Evolutionary conservation across 2,888 invertebrate genomes (phyloP).

Genomic region (Laspeyria flexula): DNA sequence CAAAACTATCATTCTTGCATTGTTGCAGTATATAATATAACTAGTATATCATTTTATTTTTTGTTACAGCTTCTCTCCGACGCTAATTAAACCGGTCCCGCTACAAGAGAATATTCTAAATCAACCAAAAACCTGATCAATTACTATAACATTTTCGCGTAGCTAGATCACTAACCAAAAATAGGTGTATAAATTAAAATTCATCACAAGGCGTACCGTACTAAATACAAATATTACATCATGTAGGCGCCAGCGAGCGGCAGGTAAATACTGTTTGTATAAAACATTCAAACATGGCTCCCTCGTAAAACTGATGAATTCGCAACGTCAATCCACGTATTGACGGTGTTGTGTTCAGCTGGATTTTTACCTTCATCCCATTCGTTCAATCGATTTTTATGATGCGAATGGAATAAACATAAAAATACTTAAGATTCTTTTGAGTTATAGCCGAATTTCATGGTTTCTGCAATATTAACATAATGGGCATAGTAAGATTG

Average conservation of each 20-base stretch:
- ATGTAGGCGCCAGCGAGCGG: conserved; percentile 7
- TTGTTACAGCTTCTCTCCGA: too few species aligned
- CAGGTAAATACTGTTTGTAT: conserved; percentile 16
- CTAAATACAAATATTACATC: conserved; percentile 39
- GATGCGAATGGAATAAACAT: not conserved
- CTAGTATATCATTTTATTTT: too few species aligned
- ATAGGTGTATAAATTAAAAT: conserved; percentile 32
- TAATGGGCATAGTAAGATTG: too few species aligned
- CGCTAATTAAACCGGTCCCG: too few species aligned
- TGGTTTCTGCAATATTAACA: too few species aligned
- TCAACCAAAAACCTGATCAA: conserved; percentile 4
- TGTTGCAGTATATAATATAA: too few species aligned
- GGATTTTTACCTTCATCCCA: not conserved
- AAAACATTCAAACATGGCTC: conserved; percentile 12
- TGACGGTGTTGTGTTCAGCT: conserved; percentile 1
- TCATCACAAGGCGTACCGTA: conserved; percentile 23
- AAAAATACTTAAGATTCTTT: too few species aligned
- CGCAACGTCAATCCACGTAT: conserved; percentile 4
- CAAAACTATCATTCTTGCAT: too few species aligned
- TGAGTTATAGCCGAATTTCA: too few species aligned
- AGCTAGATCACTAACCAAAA: conserved; percentile 12
- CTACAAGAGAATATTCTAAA: not conserved
- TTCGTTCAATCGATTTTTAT: conserved; percentile 3
- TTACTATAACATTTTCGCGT: conserved; percentile 8
- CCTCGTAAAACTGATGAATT: conserved; percentile 13